Base-by-base conservation (phyloP, 2,888 invertebrate genomes). In the Agrochola lota region DNA sequence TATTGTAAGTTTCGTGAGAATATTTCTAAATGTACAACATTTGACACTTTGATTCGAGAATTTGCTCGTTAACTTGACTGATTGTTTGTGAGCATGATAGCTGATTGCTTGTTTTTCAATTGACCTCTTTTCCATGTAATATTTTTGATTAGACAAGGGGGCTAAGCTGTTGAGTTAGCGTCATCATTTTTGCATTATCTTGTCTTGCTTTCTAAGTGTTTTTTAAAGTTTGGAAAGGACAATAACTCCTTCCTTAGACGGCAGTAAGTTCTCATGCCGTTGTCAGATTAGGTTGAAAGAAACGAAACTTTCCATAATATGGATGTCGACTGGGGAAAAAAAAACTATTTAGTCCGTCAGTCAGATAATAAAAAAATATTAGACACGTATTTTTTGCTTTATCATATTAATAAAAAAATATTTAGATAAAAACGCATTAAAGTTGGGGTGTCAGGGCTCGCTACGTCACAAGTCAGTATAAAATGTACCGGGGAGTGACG, bases 151-250 rank as follows among this genome's bases (percentile, higher is more conserved):
- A 81, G 79, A 81, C 76, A 77, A 69, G 23, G 72, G 71, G 69
- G 52, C 23, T 66, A 63, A 62, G 66, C 63, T 46, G 40, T 66
- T 71, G 69, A 59, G 12, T 66, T 71, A 55, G 66, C 62, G 81
- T 84, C 84, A 86, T 91, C 87, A 90, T 88, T 85, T 91, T 85
- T 86, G 85, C 87, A 90, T 91, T 90, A 86, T 71, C 40, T 72
- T 72, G 67, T 23, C 35, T 80, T 73, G 77, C 85, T 90, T 89
- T 89, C 86, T 82, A 86, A 86, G 78, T 80, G 75, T 59, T 85
- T 81, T 81, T 77, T 77, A 64, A 77, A 57, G 75, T 81, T 80
- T 72, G 43, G 20, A 59, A 17, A 67, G 64, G 64, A 69, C 40
- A 69, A 49, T 69, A 52, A 35, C 9, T 23, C 1, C 15, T 67